Conservation (phyloP, 1,140 invertebrate genomes). For the Fopius arisanus region DNA sequence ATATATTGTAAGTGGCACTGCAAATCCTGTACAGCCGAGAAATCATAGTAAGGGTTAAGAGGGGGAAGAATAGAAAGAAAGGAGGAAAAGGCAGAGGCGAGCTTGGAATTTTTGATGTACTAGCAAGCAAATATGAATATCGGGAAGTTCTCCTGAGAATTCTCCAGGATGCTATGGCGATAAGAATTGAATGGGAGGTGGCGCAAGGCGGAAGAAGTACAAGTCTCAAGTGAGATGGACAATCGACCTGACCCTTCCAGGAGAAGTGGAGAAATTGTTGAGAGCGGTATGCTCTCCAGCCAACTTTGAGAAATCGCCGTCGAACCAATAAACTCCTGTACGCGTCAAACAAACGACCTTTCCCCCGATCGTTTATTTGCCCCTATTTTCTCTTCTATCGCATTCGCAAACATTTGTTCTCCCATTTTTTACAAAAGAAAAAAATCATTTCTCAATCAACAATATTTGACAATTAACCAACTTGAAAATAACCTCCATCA, state of each 20-base stretch:
- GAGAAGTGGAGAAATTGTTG: neutral
- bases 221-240: constrained; percentile 16
- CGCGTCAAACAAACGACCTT: constrained; percentile 46
- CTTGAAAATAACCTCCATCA: too few relatives aligned
- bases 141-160: constrained; percentile 62
- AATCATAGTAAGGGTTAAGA: constrained; percentile 15
- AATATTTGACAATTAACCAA: too few relatives aligned
- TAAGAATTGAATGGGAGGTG: neutral
- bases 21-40: constrained; percentile 59
- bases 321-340: constrained; percentile 53
- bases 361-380: neutral
- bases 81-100: constrained; percentile 41
- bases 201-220: neutral
- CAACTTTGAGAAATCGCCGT: constrained; percentile 55
- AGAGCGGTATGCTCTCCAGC: neutral
- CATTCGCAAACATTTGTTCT: neutral
- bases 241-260: constrained; percentile 23
- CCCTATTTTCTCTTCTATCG: neutral
- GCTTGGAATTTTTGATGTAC: constrained; percentile 62
- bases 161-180: constrained; percentile 42
- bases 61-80: neutral
- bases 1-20: constrained; percentile 61
- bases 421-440: neutral
- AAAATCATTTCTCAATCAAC: too few relatives aligned
- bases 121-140: constrained; percentile 61